These are phyloP conservation scores for Anhinga anhinga DNA, from an alignment of 2,113 vertebrate species.

Conservation along the genomic window DNA sequence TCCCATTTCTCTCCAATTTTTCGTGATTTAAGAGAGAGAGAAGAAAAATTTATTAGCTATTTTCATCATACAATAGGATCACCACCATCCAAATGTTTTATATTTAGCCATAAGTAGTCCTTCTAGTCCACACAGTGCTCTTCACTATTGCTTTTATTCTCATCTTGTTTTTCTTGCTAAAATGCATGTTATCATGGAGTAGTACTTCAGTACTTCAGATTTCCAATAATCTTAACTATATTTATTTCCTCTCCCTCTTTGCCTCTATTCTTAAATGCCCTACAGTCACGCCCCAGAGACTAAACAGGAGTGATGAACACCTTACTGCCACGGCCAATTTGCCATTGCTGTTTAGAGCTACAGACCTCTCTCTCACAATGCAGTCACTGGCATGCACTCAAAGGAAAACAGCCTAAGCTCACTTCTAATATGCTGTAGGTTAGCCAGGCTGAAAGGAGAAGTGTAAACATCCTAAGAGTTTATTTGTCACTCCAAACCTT, in stretches of 20 bases:
- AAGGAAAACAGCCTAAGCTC: not conserved
- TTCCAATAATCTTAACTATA: not conserved
- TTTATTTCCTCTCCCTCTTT: not conserved
- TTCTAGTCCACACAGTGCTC: not conserved
- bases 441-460: not conserved
- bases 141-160: not conserved
- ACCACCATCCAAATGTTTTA: not conserved
- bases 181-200: not conserved
- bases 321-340: not conserved
- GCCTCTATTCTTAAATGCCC: not conserved
- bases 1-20: not conserved
- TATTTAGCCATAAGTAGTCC: not conserved
- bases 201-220: not conserved
- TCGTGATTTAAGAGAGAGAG: not conserved
- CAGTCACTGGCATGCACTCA: not conserved
- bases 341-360: not conserved
- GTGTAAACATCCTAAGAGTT: not conserved
- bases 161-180: not conserved
- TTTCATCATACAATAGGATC: not conserved
- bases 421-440: accelerated
- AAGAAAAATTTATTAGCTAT: not conserved
- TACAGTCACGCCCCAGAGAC: not conserved
- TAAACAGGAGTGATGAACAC: not conserved
- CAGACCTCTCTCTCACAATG: not conserved
- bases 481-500: not conserved